Conservation (phyloP, 2,797 vertebrate species). For the Anniella stebbinsi region DNA sequence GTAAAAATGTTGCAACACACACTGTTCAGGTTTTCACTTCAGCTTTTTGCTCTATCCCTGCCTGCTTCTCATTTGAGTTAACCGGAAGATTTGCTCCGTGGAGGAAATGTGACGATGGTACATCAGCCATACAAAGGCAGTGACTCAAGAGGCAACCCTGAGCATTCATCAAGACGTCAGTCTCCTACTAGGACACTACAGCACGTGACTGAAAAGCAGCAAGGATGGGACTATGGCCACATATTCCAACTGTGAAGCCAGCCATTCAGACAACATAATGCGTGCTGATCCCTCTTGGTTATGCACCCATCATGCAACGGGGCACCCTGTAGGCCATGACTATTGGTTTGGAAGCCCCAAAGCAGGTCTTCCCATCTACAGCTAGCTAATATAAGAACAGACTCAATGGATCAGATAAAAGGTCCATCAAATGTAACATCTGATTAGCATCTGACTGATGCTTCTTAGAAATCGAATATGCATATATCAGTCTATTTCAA, state of each 20-base stretch:
- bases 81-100: background rate
- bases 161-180: background rate
- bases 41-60: background rate
- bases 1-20: background rate
- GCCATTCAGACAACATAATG: background rate
- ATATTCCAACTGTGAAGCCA: background rate
- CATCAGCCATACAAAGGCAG: background rate
- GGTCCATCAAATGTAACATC: too few relatives aligned
- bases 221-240: background rate
- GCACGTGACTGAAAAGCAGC: background rate
- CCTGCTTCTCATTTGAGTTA: background rate
- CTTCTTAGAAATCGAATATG: too few relatives aligned
- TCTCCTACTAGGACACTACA: background rate
- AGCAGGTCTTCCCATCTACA: too few relatives aligned
- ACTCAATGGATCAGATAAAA: too few relatives aligned
- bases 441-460: too few relatives aligned
- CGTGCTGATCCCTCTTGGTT: background rate
- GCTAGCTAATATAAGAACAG: too few relatives aligned
- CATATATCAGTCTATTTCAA: too few relatives aligned
- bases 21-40: background rate
- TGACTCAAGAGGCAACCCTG: background rate
- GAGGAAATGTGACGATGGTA: background rate
- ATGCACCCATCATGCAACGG: too few relatives aligned
- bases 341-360: too few relatives aligned
- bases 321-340: too few relatives aligned